Evolutionary conservation across 2,113 vertebrate species (phyloP).

Genomic region (Pholis gunnellus): DNA sequence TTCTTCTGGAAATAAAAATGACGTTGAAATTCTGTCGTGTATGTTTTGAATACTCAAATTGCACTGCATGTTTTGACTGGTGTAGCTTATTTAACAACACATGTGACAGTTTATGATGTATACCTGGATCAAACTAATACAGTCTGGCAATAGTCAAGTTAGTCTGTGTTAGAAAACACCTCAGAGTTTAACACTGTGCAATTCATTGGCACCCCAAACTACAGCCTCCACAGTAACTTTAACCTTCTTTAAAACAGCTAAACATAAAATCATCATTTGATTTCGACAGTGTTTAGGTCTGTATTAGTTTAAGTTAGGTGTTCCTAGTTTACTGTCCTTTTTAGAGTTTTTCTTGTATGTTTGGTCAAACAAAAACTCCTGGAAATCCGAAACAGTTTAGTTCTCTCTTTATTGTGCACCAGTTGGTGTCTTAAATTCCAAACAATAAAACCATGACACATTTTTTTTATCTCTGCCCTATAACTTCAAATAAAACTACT

Average conservation of each 20-base stretch:
- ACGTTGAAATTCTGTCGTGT: background rate
- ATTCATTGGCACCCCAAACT: background rate
- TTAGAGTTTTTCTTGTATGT: background rate
- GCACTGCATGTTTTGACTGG: background rate
- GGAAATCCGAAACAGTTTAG: background rate
- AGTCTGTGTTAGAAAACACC: background rate
- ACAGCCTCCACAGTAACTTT: background rate
- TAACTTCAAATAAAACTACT: conserved; percentile 5
- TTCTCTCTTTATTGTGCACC: background rate
- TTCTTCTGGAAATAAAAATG: conserved; percentile 40
- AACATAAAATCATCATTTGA: background rate
- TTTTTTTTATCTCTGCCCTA: background rate
- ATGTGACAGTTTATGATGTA: background rate
- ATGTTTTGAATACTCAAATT: background rate
- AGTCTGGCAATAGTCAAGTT: background rate
- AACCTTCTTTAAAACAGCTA: background rate
- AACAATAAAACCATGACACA: conserved; percentile 5
- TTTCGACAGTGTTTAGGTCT: background rate
- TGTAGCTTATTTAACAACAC: background rate
- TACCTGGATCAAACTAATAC: background rate
- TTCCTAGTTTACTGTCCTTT: background rate
- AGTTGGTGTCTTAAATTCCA: background rate
- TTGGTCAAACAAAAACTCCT: background rate
- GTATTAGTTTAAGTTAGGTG: background rate
- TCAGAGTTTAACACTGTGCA: background rate